phyloP scores from a whole-genome alignment of 2,113 vertebrate species.

The Carassius gibelio region DNA sequence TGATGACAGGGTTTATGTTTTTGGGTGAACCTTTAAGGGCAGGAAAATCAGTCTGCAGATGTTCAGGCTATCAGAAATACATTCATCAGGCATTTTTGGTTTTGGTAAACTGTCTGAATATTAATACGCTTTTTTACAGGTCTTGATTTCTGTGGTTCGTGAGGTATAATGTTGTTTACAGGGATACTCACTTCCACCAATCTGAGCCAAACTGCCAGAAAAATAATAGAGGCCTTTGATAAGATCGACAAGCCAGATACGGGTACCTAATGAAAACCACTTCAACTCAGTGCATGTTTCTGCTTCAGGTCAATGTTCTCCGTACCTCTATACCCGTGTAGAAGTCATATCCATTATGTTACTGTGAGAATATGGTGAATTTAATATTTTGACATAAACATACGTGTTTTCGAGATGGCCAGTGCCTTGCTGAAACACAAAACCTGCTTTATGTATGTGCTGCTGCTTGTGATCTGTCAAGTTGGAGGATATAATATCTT shows the following conservation, averaged over 20 bases:
- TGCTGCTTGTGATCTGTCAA: not conserved
- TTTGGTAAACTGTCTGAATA: not conserved
- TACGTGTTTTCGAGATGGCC: not conserved
- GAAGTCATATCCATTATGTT: not conserved
- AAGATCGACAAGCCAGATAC: not conserved
- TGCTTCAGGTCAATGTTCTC: not conserved
- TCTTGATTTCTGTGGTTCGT: not conserved
- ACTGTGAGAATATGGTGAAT: not conserved
- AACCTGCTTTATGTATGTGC: not conserved
- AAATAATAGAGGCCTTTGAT: not conserved
- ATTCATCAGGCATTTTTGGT: not conserved
- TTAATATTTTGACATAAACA: not conserved
- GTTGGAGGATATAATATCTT: not conserved
- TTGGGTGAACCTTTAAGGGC: not conserved
- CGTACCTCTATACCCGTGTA: not conserved
- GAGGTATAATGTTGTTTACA: not conserved
- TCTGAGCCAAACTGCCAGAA: not conserved
- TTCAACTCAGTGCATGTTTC: not conserved
- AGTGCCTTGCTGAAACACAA: not conserved
- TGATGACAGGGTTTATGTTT: not conserved
- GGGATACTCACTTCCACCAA: not conserved
- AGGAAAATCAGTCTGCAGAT: not conserved
- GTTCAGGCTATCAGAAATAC: not conserved
- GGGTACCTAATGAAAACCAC: slow-evolving; percentile 17
- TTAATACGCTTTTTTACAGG: not conserved